Evolutionary conservation across 2,888 invertebrate species (phyloP).

Genomic region (Cataglyphis altisquamis): DNA sequence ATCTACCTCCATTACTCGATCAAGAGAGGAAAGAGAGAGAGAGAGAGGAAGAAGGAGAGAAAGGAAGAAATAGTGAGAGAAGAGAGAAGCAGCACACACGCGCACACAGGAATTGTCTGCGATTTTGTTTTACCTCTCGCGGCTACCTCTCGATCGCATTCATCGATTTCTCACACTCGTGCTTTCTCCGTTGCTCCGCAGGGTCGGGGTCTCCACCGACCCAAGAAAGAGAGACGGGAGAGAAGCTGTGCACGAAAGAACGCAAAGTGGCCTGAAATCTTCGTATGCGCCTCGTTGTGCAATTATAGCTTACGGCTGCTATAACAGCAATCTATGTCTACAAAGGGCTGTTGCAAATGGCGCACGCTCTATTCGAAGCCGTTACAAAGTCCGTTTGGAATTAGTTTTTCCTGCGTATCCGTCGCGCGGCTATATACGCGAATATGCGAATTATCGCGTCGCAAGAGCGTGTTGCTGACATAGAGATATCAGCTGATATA

Average conservation of each 20-base stretch:
- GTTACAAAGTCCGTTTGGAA: slow-evolving; percentile 78
- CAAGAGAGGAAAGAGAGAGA: slow-evolving; percentile 68
- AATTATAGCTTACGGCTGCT: slow-evolving; percentile 46
- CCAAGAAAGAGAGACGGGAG: slow-evolving; percentile 43
- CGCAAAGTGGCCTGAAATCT: slow-evolving; percentile 76
- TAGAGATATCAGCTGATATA: slow-evolving; percentile 1
- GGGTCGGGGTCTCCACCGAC: slow-evolving; percentile 33
- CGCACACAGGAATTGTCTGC: slow-evolving; percentile 80
- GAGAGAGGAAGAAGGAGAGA: slow-evolving; percentile 35
- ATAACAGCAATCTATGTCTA: slow-evolving; percentile 66
- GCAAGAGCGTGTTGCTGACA: neutral
- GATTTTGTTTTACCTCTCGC: slow-evolving; percentile 84
- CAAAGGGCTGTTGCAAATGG: slow-evolving; percentile 48
- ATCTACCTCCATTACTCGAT: slow-evolving; percentile 83
- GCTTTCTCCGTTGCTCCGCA: slow-evolving; percentile 66
- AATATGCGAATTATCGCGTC: slow-evolving; percentile 33
- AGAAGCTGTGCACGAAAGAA: slow-evolving; percentile 66
- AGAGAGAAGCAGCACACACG: slow-evolving; percentile 73
- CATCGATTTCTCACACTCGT: slow-evolving; percentile 84
- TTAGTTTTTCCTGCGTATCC: slow-evolving; percentile 75
- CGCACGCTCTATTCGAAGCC: slow-evolving; percentile 61
- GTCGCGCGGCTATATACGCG: slow-evolving; percentile 36
- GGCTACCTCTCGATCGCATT: slow-evolving; percentile 83
- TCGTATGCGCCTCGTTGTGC: slow-evolving; percentile 66
- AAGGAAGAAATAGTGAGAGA: slow-evolving; percentile 53